Conservation (phyloP, 2,888 invertebrate genomes). For the Trichacis sp. region DNA sequence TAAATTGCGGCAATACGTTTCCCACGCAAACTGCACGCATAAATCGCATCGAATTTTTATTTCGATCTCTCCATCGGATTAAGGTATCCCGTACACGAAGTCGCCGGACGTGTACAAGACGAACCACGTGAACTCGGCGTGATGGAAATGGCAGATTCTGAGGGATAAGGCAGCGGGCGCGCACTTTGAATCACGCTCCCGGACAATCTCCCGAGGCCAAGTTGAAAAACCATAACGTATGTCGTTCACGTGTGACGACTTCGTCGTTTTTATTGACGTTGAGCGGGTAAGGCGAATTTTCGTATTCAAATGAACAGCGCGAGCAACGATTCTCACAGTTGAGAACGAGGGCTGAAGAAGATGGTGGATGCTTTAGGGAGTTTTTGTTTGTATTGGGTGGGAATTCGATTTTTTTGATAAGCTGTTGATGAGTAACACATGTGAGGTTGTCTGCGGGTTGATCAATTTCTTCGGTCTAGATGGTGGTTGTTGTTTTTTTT, state of each 20-base stretch:
- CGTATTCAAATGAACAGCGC: background rate
- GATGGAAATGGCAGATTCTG: conserved; percentile 39
- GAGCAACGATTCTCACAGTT: background rate
- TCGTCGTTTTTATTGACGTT: conserved; percentile 8
- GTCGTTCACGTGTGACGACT: conserved; percentile 27
- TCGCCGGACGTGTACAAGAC: conserved; percentile 36
- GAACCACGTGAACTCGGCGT: conserved; percentile 38
- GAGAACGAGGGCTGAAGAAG: too few relatives aligned
- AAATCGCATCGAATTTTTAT: conserved; percentile 41
- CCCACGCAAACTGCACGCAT: conserved; percentile 33
- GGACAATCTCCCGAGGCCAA: conserved; percentile 36
- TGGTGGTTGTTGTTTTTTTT: too few relatives aligned
- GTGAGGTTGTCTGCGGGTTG: too few relatives aligned
- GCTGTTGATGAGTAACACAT: too few relatives aligned
- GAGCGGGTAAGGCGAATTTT: background rate
- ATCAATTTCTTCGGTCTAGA: too few relatives aligned
- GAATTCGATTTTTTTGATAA: too few relatives aligned
- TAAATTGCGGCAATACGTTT: conserved; percentile 35
- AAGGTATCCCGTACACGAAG: conserved; percentile 44
- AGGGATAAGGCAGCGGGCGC: conserved; percentile 34
- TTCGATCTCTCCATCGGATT: conserved; percentile 42
- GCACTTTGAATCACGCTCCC: conserved; percentile 29
- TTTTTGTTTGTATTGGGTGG: too few relatives aligned
- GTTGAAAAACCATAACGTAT: conserved; percentile 29
- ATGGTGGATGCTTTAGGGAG: too few relatives aligned